A percentile compares a stretch with the other conserved stretches of the same genome.
Evolutionary conservation across 2,888 invertebrate genomes (phyloP).

Genomic region (Rugalucina vietnamica): DNA sequence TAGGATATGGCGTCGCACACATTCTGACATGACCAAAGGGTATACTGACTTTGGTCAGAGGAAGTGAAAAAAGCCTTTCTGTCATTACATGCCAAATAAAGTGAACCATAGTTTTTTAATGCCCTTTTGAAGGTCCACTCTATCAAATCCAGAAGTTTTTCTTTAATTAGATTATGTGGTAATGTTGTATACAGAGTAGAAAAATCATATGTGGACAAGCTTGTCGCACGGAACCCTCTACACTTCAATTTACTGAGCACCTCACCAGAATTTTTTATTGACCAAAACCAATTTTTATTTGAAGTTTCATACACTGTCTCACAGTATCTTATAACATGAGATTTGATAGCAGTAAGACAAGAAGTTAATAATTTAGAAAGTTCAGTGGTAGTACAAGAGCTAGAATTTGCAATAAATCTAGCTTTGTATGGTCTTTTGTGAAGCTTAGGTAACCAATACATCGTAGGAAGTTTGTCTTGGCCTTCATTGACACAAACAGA

Average conservation of each 20-base stretch:
- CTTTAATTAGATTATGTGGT: too few relatives aligned
- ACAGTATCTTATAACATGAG: neutral
- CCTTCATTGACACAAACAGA: neutral
- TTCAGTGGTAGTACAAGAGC: slow-evolving; percentile 1
- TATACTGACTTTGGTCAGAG: too few relatives aligned
- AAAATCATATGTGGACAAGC: neutral
- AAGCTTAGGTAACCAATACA: neutral
- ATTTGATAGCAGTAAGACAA: neutral
- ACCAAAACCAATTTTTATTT: neutral
- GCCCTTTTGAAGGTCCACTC: too few relatives aligned
- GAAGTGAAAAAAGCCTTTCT: too few relatives aligned
- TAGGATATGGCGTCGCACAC: too few relatives aligned
- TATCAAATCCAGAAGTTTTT: too few relatives aligned
- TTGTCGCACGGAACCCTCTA: neutral
- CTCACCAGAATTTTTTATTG: neutral
- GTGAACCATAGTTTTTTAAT: too few relatives aligned
- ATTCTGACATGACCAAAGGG: too few relatives aligned
- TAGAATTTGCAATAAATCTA: neutral
- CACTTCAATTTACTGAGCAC: neutral
- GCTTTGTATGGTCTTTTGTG: neutral
- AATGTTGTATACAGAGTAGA: too few relatives aligned
- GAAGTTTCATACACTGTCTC: neutral
- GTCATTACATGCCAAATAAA: too few relatives aligned
- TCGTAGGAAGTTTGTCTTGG: neutral
- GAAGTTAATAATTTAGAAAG: slow-evolving; percentile 1